Percentiles rank a stretch among this genome's conserved stretches.
These are phyloP conservation scores for Polyergus mexicanus DNA, from an alignment of 1,140 invertebrate species.

Conservation along the genomic window DNA sequence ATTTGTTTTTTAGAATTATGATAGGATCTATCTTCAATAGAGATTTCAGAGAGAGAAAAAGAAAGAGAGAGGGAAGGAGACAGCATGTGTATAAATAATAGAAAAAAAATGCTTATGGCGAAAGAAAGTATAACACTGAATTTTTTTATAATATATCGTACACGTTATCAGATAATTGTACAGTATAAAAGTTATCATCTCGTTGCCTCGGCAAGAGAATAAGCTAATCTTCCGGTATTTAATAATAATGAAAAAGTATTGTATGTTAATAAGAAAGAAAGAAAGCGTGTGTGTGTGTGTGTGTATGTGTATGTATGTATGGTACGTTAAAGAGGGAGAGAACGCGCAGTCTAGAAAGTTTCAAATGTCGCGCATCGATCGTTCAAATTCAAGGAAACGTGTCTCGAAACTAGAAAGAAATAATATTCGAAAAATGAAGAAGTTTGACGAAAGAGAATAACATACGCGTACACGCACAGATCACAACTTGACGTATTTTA, in stretches of 20 bases:
- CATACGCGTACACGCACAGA: neutral
- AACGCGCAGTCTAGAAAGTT: neutral
- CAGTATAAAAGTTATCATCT: slow-evolving; percentile 31
- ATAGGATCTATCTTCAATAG: slow-evolving; percentile 5
- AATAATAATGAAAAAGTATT: neutral
- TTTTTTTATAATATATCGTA: slow-evolving; percentile 46
- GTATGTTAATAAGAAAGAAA: neutral
- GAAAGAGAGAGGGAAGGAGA: neutral
- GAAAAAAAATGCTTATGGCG: slow-evolving; percentile 27
- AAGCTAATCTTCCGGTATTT: slow-evolving; percentile 29
- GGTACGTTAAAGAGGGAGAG: neutral
- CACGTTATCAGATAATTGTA: slow-evolving; percentile 19
- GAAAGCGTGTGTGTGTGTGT: neutral
- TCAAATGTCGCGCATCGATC: neutral
- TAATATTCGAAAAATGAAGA: neutral
- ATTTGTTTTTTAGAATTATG: slow-evolving; percentile 26
- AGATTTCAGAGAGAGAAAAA: neutral
- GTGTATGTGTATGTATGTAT: too few species aligned
- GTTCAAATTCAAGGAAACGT: neutral
- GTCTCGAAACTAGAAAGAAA: neutral
- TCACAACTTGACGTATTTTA: slow-evolving; percentile 29
- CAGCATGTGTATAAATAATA: slow-evolving; percentile 34
- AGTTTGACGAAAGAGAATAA: slow-evolving; percentile 11
- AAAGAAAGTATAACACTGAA: slow-evolving; percentile 54
- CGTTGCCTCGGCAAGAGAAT: slow-evolving; percentile 16